Conservation (phyloP, 2,113 vertebrate genomes). For the Myotis yumanensis region DNA sequence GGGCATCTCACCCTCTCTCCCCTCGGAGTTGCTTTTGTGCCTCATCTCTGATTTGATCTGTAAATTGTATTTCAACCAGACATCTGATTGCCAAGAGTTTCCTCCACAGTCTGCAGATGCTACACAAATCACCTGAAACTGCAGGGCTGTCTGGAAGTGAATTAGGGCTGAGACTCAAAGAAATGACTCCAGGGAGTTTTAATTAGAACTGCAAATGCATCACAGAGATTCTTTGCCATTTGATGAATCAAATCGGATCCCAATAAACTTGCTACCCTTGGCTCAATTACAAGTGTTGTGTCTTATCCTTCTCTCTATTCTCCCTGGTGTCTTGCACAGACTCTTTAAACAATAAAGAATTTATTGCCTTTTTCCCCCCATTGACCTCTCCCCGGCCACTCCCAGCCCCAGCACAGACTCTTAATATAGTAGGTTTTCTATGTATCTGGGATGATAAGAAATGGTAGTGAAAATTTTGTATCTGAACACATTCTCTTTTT, state of each 20-base stretch:
- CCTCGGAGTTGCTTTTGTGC: not conserved
- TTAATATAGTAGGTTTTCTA: not conserved
- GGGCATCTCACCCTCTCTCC: not conserved
- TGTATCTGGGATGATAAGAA: not conserved
- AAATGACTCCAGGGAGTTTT: not conserved
- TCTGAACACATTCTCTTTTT: not conserved
- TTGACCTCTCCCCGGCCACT: too few species aligned
- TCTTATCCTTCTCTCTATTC: not conserved
- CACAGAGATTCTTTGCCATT: slow-evolving; percentile 7
- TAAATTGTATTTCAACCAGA: not conserved
- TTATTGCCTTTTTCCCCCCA: too few species aligned
- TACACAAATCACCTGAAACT: not conserved
- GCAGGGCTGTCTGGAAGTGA: not conserved
- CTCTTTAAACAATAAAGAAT: not conserved
- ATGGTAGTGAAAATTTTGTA: not conserved
- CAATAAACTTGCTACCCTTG: not conserved
- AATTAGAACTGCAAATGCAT: slow-evolving; percentile 44
- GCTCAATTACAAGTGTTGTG: not conserved
- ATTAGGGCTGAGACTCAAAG: not conserved
- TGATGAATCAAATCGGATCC: not conserved
- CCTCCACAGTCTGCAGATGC: not conserved
- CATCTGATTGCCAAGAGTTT: not conserved
- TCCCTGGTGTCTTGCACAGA: not conserved
- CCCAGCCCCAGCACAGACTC: not conserved
- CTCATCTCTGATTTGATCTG: not conserved